Conservation (phyloP, 2,888 invertebrate species). For the Pollenia griseotomentosa region DNA sequence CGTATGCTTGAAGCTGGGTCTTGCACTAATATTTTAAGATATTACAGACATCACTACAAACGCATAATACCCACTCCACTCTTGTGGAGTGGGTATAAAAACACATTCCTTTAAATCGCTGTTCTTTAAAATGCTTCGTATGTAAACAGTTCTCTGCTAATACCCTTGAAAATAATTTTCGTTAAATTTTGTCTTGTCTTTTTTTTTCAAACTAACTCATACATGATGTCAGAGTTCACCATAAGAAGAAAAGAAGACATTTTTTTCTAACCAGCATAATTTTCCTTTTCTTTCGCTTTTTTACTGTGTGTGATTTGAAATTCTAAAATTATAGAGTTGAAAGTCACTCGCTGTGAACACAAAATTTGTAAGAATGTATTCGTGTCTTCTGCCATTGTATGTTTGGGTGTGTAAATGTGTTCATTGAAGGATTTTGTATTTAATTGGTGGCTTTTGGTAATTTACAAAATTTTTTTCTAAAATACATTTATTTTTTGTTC, state of each 20-base stretch:
- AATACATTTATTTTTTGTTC: not conserved
- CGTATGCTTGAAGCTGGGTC: too few relatives aligned
- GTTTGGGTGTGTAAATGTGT: not conserved
- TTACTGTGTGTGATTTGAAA: slow-evolving; percentile 36
- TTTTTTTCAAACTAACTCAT: slow-evolving; percentile 39
- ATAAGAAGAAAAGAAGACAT: slow-evolving; percentile 26
- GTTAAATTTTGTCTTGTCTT: slow-evolving; percentile 47
- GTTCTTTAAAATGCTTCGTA: not conserved
- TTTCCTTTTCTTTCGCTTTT: not conserved
- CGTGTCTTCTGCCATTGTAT: not conserved
- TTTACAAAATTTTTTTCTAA: slow-evolving; percentile 15
- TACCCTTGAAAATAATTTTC: slow-evolving; percentile 24
- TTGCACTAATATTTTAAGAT: too few relatives aligned
- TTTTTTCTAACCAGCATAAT: slow-evolving; percentile 37
- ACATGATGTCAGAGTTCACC: slow-evolving; percentile 46
- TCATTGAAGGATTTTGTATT: slow-evolving; percentile 60
- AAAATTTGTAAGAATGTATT: not conserved
- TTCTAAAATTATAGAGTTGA: slow-evolving; percentile 49
- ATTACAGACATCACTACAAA: too few relatives aligned
- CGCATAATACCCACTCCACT: too few relatives aligned
- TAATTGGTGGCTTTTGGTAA: slow-evolving; percentile 68
- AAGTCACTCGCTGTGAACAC: slow-evolving; percentile 15
- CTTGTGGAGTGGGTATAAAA: not conserved
- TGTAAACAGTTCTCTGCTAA: slow-evolving; percentile 22
- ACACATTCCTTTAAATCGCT: not conserved